phyloP scores from a whole-genome alignment of 2,888 invertebrate species.

The Halictus quadricinctus region DNA sequence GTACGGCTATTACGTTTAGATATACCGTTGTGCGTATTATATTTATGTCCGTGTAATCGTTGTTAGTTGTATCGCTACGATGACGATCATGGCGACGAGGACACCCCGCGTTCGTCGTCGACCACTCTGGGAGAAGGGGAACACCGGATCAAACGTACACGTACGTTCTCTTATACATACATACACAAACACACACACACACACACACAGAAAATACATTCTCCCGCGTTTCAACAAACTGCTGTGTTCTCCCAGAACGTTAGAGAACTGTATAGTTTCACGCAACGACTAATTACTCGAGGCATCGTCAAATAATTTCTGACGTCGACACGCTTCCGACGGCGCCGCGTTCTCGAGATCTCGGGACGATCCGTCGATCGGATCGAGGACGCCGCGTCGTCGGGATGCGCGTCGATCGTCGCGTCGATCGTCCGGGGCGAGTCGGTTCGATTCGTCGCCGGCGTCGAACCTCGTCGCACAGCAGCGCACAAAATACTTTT shows the following conservation, averaged over 20 bases:
- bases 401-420: neutral
- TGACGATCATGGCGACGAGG: constrained; percentile 54
- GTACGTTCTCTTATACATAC: neutral
- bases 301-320: neutral
- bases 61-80: constrained; percentile 79
- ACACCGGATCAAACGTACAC: constrained; percentile 20
- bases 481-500: constrained; percentile 39
- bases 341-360: neutral
- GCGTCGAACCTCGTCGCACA: constrained; percentile 11
- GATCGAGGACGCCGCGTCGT: neutral
- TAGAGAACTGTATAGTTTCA: neutral
- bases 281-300: neutral
- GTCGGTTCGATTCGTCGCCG: neutral
- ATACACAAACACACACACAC: neutral
- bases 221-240: neutral
- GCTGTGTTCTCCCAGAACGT: neutral
- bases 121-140: constrained; percentile 13
- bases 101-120: constrained; percentile 5
- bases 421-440: neutral
- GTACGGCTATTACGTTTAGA: constrained; percentile 79
- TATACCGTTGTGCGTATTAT: constrained; percentile 80
- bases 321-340: neutral
- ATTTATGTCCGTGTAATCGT: constrained; percentile 81
- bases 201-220: neutral
- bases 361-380: neutral